phyloP scores from a whole-genome alignment of 1,140 invertebrate genomes.

The Dryas iulia region DNA sequence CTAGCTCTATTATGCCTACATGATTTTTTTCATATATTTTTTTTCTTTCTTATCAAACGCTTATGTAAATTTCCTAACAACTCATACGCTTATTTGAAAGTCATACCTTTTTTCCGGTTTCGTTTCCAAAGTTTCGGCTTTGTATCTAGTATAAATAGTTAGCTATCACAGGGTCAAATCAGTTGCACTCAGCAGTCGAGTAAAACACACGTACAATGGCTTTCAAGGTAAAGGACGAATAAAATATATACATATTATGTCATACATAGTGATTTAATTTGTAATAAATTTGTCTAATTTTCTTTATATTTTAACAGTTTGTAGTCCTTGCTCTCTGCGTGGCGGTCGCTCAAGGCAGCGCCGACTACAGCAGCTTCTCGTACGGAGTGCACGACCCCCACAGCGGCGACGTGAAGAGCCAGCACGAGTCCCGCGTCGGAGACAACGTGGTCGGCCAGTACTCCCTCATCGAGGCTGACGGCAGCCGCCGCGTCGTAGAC shows the following conservation, averaged over 20 bases:
- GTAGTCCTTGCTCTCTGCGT: slow-evolving; percentile 32
- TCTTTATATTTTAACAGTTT: slow-evolving; percentile 19
- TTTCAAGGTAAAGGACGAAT: slow-evolving; percentile 48
- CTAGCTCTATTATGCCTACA: no score
- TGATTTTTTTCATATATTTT: no score
- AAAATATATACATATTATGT: not conserved
- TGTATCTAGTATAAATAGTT: slow-evolving; percentile 37
- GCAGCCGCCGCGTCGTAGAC: slow-evolving; percentile 73
- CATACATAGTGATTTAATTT: no score
- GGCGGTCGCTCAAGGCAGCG: slow-evolving; percentile 35
- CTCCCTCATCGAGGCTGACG: slow-evolving; percentile 73
- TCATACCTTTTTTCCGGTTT: slow-evolving; percentile 23
- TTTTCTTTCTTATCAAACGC: no score
- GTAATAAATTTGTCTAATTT: not conserved
- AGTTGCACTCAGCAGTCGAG: slow-evolving; percentile 42
- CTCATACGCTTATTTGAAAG: not conserved
- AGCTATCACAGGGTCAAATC: slow-evolving; percentile 10
- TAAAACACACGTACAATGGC: slow-evolving; percentile 53
- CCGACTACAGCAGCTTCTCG: slow-evolving; percentile 57
- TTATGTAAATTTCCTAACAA: not conserved
- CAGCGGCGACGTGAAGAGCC: slow-evolving; percentile 79
- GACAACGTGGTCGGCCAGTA: slow-evolving; percentile 80
- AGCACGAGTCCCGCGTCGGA: slow-evolving; percentile 76
- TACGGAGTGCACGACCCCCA: slow-evolving; percentile 74
- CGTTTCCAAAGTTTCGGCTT: slow-evolving; percentile 24